Evolutionary conservation across 2,113 vertebrate species (phyloP), one percentile per base, ranked within the genome.

Genomic region (Crotalus horridus): DNA sequence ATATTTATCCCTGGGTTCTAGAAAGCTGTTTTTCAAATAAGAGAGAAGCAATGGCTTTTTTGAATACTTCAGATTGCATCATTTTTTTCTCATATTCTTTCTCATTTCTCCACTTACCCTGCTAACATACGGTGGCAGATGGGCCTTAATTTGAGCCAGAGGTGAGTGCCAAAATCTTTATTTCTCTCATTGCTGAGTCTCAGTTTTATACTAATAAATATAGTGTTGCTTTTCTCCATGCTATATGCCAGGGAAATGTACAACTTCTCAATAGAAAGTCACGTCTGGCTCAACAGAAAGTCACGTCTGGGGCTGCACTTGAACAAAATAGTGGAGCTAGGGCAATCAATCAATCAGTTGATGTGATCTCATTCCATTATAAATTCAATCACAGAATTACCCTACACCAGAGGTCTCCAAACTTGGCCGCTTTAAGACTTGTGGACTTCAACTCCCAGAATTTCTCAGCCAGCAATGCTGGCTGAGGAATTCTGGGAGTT

Each of bases 11-110:
- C 59, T 54, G 74, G 93, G 64, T 92, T 69, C 61, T 59, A 95
- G 59, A 85, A 89, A 95, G 89, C 91, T 95, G 93, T 96, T 98
- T 97, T 96, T 97, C 96, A 97, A 97, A 94, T 33, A 59, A 97
- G 95, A 95, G 94, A 93, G 93, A 93, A 96, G 93, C 90, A 95
- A 93, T 93, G 94, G 96, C 23, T 92, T 69, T 94, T 97, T 95
- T 20, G 46, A 97, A 95, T 93, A 96, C 90, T 93, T 97, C 95
- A 96, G 97, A 7, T 89, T 88, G 96, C 97, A 97, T 97, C 93
- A 89, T 95, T 95, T 97, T 51, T 96, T 96, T 96, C 95, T 96
- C 91, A 94, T 94, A 94, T 85, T 29, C 48, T 15, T 51, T 29
- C 4, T 87, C 48, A 51, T 51, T 54, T 5, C 7, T 26, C 29